Evolutionary conservation across 1,140 invertebrate genomes (phyloP).

Genomic region (Diabrotica virgifera): DNA sequence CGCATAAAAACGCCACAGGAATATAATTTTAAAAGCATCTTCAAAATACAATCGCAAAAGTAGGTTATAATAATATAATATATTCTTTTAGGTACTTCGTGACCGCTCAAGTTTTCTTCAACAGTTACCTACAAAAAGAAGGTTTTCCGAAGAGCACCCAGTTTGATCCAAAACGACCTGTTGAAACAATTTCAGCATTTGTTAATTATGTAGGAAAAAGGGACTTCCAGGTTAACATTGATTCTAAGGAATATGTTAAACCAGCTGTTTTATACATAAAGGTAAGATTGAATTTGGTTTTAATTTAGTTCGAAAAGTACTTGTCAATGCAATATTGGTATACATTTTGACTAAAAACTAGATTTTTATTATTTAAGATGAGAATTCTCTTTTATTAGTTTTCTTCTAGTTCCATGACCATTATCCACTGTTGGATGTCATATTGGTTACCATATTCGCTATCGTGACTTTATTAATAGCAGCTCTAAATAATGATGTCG

Average conservation of each 20-base stretch:
- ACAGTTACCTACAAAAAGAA: slow-evolving; percentile 71
- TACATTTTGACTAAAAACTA: too few relatives aligned
- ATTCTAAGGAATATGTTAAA: slow-evolving; percentile 69
- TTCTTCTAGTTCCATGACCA: too few relatives aligned
- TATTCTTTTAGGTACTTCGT: slow-evolving; percentile 60
- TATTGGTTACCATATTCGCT: too few relatives aligned
- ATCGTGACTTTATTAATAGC: too few relatives aligned
- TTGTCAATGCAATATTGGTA: too few relatives aligned
- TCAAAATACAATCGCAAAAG: not conserved
- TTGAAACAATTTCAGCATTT: slow-evolving; percentile 64
- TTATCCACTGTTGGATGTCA: too few relatives aligned
- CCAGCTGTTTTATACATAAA: slow-evolving; percentile 69
- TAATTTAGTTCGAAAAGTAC: too few relatives aligned
- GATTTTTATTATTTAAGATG: too few relatives aligned
- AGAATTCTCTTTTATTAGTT: too few relatives aligned
- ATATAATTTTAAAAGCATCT: too few relatives aligned
- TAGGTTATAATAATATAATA: not conserved
- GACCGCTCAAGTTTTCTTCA: slow-evolving; percentile 67
- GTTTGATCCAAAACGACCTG: slow-evolving; percentile 65
- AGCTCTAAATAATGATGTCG: too few relatives aligned
- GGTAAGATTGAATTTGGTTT: slow-evolving; percentile 43
- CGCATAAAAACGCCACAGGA: too few relatives aligned
- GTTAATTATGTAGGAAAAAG: slow-evolving; percentile 65
- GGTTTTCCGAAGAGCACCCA: slow-evolving; percentile 68
- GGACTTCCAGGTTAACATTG: slow-evolving; percentile 68